phyloP scores from a whole-genome alignment of 2,888 invertebrate genomes.

The Temnothorax unifasciatus region DNA sequence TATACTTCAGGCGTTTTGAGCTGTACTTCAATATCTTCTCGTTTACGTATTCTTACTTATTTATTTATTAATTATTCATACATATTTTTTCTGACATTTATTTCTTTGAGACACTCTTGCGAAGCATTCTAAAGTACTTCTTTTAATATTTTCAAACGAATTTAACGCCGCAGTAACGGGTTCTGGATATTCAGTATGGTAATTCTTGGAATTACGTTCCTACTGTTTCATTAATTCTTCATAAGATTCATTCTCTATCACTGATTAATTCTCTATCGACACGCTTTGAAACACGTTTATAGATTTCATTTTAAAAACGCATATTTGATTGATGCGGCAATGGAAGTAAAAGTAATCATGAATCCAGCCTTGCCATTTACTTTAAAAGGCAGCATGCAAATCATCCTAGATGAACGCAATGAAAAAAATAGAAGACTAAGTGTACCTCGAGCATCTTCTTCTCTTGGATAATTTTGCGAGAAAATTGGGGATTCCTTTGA shows the following conservation, averaged over 20 bases:
- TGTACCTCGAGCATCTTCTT: neutral
- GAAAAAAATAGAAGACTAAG: slow-evolving; percentile 6
- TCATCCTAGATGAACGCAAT: neutral
- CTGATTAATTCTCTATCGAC: neutral
- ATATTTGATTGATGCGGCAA: neutral
- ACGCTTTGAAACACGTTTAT: neutral
- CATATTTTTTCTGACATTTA: neutral
- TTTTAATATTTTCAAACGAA: too few species aligned
- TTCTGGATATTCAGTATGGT: neutral
- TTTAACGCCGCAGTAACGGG: too few species aligned
- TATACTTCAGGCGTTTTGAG: too few species aligned
- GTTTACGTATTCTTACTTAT: neutral
- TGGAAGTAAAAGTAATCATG: slow-evolving; percentile 31
- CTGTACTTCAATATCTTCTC: neutral
- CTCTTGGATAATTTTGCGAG: neutral
- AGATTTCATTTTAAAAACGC: neutral
- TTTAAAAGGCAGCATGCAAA: neutral
- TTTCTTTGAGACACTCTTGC: neutral
- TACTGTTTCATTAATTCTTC: slow-evolving; percentile 3
- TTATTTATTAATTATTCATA: neutral
- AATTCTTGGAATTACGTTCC: neutral
- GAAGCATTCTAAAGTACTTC: neutral
- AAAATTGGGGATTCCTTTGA: neutral
- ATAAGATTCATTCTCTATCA: neutral
- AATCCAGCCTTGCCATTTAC: neutral